Evolutionary conservation across 2,888 invertebrate genomes (phyloP).

Genomic region (Masnerella sp.): DNA sequence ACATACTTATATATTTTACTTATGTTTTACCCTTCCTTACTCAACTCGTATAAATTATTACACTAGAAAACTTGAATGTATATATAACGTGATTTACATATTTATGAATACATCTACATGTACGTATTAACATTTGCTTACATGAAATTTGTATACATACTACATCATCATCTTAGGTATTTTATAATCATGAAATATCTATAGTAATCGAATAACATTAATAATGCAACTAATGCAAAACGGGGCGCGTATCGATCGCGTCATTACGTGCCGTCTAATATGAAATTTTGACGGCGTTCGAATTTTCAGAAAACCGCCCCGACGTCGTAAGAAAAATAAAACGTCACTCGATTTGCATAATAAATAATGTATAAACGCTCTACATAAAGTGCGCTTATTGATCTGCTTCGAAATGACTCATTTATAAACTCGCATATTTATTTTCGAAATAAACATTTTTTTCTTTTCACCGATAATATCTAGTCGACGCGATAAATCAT

Average conservation of each 20-base stretch:
- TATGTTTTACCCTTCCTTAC: slow-evolving; percentile 55
- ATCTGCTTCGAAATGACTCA: slow-evolving; percentile 49
- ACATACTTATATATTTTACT: slow-evolving; percentile 59
- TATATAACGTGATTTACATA: slow-evolving; percentile 58
- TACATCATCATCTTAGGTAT: slow-evolving; percentile 53
- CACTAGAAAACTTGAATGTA: slow-evolving; percentile 49
- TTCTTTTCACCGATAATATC: slow-evolving; percentile 23
- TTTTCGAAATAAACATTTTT: slow-evolving; percentile 36
- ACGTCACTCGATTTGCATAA: slow-evolving; percentile 41
- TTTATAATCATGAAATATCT: slow-evolving; percentile 52
- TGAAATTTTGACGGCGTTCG: slow-evolving; percentile 15
- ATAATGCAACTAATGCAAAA: slow-evolving; percentile 45
- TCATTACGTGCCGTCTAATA: slow-evolving; percentile 2
- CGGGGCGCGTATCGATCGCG: slow-evolving; percentile 30
- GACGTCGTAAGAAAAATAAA: slow-evolving; percentile 23
- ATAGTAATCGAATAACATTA: slow-evolving; percentile 45
- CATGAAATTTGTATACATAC: slow-evolving; percentile 54
- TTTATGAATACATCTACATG: slow-evolving; percentile 57
- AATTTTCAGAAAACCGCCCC: slow-evolving; percentile 30
- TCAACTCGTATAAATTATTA: slow-evolving; percentile 57
- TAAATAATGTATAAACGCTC: slow-evolving; percentile 48
- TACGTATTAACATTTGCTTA: slow-evolving; percentile 54
- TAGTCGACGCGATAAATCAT: slow-evolving; percentile 36
- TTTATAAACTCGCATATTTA: slow-evolving; percentile 34
- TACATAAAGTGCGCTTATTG: slow-evolving; percentile 42